Evolutionary conservation across 2,888 invertebrate species (phyloP).

Genomic region (Liopterus haemorrhoidalis): DNA sequence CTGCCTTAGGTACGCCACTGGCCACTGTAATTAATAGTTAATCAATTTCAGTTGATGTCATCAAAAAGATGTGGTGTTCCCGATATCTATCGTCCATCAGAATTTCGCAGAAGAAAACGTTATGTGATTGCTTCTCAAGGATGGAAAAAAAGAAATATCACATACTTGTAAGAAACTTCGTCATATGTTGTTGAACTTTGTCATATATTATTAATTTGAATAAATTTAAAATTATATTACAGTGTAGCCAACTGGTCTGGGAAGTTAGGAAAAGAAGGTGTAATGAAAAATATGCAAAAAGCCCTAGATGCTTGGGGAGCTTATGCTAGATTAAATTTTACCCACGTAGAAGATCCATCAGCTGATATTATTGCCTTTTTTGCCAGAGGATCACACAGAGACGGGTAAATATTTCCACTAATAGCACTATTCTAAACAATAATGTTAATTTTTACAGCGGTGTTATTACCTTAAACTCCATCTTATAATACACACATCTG

Average conservation of each 20-base stretch:
- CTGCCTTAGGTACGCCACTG: too few species aligned
- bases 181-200: not conserved
- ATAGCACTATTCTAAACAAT: too few species aligned
- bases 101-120: conserved; percentile 48
- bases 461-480: too few species aligned
- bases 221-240: too few species aligned
- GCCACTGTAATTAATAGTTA: too few species aligned
- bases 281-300: conserved; percentile 52
- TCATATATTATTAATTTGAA: too few species aligned
- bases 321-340: conserved; percentile 58
- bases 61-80: conserved; percentile 66
- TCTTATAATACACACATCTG: too few species aligned
- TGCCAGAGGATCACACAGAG: conserved; percentile 63
- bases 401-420: conserved; percentile 50
- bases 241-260: conserved; percentile 67
- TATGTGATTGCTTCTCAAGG: conserved; percentile 57
- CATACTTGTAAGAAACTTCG: conserved; percentile 57
- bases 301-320: conserved; percentile 66
- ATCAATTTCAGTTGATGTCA: conserved; percentile 53
- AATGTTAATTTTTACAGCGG: too few species aligned
- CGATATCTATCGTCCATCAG: conserved; percentile 49
- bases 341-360: conserved; percentile 46
- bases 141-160: conserved; percentile 63
- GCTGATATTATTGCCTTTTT: conserved; percentile 74
- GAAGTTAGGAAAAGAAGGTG: conserved; percentile 52